phyloP scores from a whole-genome alignment of 2,888 invertebrate genomes.

The Cheilosia vulpina region DNA sequence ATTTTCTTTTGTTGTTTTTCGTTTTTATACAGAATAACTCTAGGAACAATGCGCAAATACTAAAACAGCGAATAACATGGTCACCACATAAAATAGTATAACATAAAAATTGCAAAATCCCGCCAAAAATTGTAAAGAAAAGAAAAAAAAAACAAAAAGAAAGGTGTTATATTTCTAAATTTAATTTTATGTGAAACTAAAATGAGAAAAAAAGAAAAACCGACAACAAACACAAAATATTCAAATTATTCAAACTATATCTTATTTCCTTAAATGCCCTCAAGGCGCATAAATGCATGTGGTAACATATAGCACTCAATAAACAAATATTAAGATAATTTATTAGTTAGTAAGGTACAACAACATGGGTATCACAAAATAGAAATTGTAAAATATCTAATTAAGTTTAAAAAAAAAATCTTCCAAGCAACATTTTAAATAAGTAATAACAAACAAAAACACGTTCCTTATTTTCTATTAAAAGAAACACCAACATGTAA shows the following conservation, averaged over 20 bases:
- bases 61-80: conserved; percentile 15
- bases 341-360: conserved; percentile 7
- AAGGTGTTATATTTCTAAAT: conserved; percentile 2
- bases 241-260: not conserved
- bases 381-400: conserved; percentile 4
- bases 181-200: not conserved
- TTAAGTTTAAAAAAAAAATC: conserved; percentile 26
- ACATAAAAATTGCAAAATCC: conserved; percentile 21
- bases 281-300: not conserved
- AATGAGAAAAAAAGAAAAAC: not conserved
- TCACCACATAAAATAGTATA: conserved; percentile 14
- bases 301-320: conserved; percentile 9
- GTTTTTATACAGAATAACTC: conserved; percentile 3
- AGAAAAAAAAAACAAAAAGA: not conserved
- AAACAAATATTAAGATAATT: conserved; percentile 3
- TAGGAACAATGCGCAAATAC: conserved; percentile 1
- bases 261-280: conserved; percentile 6
- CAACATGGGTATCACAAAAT: conserved; percentile 18
- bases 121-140: conserved; percentile 30
- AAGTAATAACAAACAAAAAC: conserved; percentile 27
- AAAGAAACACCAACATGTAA: conserved; percentile 43
- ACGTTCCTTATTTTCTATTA: conserved; percentile 62
- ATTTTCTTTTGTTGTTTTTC: not conserved
- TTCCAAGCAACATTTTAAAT: conserved; percentile 36
- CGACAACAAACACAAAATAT: not conserved